Conservation (phyloP, 1,140 invertebrate species). For the Brachionus manjavacas region DNA sequence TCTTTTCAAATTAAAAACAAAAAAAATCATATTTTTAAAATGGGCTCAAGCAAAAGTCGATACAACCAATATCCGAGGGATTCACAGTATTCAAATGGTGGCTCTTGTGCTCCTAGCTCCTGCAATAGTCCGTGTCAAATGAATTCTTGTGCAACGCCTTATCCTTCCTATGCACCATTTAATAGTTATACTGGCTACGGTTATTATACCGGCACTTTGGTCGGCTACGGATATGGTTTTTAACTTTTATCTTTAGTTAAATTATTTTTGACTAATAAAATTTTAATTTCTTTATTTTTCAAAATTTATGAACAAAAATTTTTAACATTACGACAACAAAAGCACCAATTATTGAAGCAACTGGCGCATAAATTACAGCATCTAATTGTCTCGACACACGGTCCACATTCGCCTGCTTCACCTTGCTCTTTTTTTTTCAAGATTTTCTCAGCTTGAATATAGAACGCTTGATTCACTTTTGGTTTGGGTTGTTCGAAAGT, state of each 20-base stretch:
- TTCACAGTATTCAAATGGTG: background rate
- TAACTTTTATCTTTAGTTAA: background rate
- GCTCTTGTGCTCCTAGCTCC: background rate
- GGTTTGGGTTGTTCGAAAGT: background rate
- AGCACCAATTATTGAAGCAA: slow-evolving; percentile 21
- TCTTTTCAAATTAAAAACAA: background rate
- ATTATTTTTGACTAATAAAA: background rate
- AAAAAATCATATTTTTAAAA: background rate
- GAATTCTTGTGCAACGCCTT: background rate
- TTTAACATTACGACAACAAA: slow-evolving; percentile 5
- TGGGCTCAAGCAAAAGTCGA: slow-evolving; percentile 1
- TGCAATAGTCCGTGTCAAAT: background rate
- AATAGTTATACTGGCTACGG: background rate
- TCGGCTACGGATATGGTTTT: slow-evolving; percentile 5
- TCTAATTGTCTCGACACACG: background rate
- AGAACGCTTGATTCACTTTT: background rate
- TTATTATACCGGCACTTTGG: background rate
- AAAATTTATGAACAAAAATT: background rate
- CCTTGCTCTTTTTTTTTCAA: background rate
- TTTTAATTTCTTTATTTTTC: background rate
- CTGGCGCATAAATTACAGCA: slow-evolving; percentile 11
- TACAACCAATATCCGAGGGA: background rate
- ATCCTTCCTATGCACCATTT: background rate
- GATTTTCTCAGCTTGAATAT: background rate
- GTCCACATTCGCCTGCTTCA: background rate